phyloP scores from a whole-genome alignment of 2,113 vertebrate genomes.

The Mystacornis crossleyi region DNA sequence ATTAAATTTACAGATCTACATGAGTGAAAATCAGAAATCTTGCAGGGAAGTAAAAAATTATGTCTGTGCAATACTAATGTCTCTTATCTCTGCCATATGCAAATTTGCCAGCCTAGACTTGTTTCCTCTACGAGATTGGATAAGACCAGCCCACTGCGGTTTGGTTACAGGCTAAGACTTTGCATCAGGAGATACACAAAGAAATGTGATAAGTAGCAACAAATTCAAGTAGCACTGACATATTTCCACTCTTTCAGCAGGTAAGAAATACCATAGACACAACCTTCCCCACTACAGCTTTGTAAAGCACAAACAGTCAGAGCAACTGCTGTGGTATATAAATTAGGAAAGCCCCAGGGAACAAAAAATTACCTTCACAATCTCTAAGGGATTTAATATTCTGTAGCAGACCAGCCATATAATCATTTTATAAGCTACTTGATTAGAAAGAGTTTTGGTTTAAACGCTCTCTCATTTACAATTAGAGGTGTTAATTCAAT shows the following conservation, averaged over 20 bases:
- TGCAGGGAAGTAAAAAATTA: not conserved
- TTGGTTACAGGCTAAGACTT: not conserved
- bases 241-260: not conserved
- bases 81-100: not conserved
- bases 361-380: not conserved
- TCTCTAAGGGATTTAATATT: not conserved
- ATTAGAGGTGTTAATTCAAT: conserved; percentile 42
- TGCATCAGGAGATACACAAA: not conserved
- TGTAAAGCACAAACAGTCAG: not conserved
- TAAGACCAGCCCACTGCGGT: not conserved
- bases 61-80: not conserved
- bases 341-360: not conserved
- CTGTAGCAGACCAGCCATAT: not conserved
- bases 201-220: not conserved
- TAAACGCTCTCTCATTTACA: not conserved
- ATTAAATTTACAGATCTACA: not conserved
- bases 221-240: not conserved
- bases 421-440: not conserved
- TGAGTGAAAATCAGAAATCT: not conserved
- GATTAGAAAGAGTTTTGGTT: not conserved
- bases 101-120: not conserved
- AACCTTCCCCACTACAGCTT: not conserved
- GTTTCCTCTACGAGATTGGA: not conserved
- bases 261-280: not conserved
- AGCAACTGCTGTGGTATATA: not conserved